A percentile compares a stretch with the other conserved stretches of the same genome.
Conservation (phyloP, 2,113 vertebrate genomes). For the Plecturocebus donacophilus region DNA sequence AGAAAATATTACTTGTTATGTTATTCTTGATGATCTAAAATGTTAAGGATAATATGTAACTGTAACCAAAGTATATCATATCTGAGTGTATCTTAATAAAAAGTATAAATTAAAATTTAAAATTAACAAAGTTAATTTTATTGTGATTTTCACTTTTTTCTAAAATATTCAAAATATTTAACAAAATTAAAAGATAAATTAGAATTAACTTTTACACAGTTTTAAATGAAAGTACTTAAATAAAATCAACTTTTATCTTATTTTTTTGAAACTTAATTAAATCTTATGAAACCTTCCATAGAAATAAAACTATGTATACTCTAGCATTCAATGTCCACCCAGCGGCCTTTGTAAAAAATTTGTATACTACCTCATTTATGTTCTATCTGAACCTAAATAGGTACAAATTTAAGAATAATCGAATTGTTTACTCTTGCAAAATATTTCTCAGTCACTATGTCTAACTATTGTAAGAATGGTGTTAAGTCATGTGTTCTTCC, state of each 20-base stretch:
- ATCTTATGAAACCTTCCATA: not conserved
- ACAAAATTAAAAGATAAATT: not conserved
- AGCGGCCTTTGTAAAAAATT: not conserved
- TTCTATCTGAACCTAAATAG: not conserved
- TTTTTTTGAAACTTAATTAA: constrained; percentile 35
- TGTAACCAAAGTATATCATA: not conserved
- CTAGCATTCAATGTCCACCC: not conserved
- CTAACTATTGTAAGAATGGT: not conserved
- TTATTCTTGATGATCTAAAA: constrained; percentile 22
- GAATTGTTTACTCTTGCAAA: not conserved
- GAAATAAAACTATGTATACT: not conserved
- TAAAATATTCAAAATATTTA: constrained; percentile 18
- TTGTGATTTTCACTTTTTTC: not conserved
- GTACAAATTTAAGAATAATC: not conserved
- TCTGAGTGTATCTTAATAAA: not conserved
- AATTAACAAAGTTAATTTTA: not conserved
- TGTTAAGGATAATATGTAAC: not conserved
- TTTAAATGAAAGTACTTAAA: not conserved
- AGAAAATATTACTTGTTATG: not conserved
- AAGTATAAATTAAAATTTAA: not conserved
- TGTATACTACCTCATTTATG: not conserved
- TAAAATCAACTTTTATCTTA: not conserved
- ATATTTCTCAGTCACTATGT: not conserved
- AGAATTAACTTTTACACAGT: not conserved
- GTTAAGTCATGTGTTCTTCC: not conserved